Conservation (phyloP, 2,113 vertebrate genomes). For the Pygoscelis antarcticus region DNA sequence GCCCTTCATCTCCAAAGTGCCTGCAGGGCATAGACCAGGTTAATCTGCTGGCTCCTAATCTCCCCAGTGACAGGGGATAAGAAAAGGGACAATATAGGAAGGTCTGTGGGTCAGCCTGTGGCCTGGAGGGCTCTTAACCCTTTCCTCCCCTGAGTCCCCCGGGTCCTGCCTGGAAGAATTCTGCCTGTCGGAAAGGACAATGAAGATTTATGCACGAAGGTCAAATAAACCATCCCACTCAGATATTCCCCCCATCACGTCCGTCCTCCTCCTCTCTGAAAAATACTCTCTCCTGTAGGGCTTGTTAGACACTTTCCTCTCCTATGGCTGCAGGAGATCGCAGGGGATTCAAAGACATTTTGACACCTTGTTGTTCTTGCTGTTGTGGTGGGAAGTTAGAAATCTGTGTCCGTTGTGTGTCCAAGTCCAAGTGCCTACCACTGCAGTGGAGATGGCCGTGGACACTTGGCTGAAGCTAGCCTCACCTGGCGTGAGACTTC, state of each 20-base stretch:
- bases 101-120: constrained; percentile 41
- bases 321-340: background rate
- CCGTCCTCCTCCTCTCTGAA: background rate
- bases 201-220: background rate
- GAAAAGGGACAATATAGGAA: constrained; percentile 13
- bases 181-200: background rate
- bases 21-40: background rate
- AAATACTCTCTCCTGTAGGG: background rate
- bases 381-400: background rate
- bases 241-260: background rate
- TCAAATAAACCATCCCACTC: background rate
- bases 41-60: constrained; percentile 36
- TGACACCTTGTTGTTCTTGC: background rate
- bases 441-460: accelerated
- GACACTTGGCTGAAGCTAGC: background rate
- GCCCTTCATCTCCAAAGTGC: background rate
- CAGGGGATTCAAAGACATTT: background rate
- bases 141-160: background rate
- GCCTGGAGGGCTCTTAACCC: constrained; percentile 52
- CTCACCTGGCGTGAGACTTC: background rate
- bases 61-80: background rate
- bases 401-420: background rate
- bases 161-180: background rate
- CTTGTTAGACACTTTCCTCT: background rate
- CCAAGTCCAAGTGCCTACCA: background rate